Conservation (phyloP, 2,888 invertebrate species). For the Lithosia quadra region DNA sequence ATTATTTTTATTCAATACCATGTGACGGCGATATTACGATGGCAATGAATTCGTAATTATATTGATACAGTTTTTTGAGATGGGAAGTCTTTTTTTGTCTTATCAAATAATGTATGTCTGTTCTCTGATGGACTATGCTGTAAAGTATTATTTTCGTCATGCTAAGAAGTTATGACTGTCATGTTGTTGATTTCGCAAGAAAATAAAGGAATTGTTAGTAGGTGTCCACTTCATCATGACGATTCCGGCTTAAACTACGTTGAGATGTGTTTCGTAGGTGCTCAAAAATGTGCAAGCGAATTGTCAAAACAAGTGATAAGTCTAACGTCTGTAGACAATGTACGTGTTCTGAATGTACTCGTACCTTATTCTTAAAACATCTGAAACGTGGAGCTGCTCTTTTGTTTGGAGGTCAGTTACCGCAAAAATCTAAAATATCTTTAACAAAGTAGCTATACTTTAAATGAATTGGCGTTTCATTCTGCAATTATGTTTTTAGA, state of each 20-base stretch:
- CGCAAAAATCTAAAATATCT: conserved; percentile 19
- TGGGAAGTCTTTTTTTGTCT: no score
- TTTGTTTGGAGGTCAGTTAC: conserved; percentile 42
- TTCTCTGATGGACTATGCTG: no score
- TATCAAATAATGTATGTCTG: no score
- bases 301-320: conserved; percentile 22
- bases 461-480: conserved; percentile 30
- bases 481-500: conserved; percentile 44
- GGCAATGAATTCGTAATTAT: not conserved
- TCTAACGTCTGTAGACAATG: conserved; percentile 48
- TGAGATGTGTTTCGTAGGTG: not conserved
- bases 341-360: conserved; percentile 27
- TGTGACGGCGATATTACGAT: not conserved
- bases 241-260: no score
- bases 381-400: conserved; percentile 18
- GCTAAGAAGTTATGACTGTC: no score
- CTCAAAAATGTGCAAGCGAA: conserved; percentile 9
- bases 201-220: no score
- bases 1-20: no score
- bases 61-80: not conserved
- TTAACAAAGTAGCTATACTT: conserved; percentile 20
- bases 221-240: not conserved
- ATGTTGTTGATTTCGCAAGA: no score
- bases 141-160: no score
- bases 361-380: conserved; percentile 25